A percentile compares a stretch with the other conserved stretches of the same genome.
These are phyloP conservation scores for Acronicta alni DNA, from an alignment of 2,888 invertebrate genomes.

Conservation along the genomic window DNA sequence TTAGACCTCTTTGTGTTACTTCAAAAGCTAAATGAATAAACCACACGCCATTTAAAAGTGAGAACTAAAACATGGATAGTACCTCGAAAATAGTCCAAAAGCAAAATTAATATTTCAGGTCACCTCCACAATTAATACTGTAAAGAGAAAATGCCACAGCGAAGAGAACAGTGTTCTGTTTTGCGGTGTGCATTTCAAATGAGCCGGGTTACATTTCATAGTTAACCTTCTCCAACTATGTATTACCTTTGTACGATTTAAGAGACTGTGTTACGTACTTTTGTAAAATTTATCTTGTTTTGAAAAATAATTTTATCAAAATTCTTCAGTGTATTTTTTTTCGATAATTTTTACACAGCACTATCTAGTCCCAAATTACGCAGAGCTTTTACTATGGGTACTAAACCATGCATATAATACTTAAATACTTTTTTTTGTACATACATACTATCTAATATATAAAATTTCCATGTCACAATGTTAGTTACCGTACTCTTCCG, in stretches of 20 bases:
- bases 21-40: constrained; percentile 33
- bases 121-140: constrained; percentile 58
- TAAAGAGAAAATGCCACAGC: constrained; percentile 55
- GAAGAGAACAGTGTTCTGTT: constrained; percentile 20
- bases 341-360: too few species aligned
- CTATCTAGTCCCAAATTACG: too few species aligned
- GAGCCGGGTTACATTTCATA: constrained; percentile 40
- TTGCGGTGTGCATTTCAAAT: constrained; percentile 58
- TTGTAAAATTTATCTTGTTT: too few species aligned
- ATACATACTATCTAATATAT: too few species aligned
- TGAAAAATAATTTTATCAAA: too few species aligned
- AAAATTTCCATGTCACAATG: too few species aligned
- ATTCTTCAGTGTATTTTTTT: too few species aligned
- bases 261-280: too few species aligned
- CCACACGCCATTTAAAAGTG: constrained; percentile 22
- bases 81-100: constrained; percentile 32
- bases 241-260: neutral
- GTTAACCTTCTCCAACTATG: constrained; percentile 35
- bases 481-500: too few species aligned
- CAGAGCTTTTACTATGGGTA: too few species aligned
- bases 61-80: constrained; percentile 16
- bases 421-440: too few species aligned
- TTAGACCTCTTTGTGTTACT: constrained; percentile 25
- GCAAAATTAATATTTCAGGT: constrained; percentile 43
- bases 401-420: too few species aligned